Base-by-base conservation (phyloP, 2,113 vertebrate species). In the Okapia johnstoni region DNA sequence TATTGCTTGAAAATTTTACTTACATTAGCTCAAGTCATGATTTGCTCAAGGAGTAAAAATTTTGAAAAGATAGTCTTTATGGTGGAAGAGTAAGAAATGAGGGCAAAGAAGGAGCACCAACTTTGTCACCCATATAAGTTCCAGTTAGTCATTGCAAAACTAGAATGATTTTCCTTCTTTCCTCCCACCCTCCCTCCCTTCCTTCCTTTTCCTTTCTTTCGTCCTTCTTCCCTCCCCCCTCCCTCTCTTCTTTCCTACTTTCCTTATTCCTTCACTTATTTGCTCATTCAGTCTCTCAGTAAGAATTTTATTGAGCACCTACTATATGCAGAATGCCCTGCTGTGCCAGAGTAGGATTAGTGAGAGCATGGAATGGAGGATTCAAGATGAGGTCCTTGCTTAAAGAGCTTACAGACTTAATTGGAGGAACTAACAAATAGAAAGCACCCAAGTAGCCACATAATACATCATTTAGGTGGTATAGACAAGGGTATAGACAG, bases 171-270 rank as follows among this genome's bases (percentile, higher is more conserved):
- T 50, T 4, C 2, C n/a, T 52, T 77, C 40, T 3, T 17, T 50
- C 21, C 23, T 7, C 40, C 3, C 19, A 11, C 2, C 43, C 26
- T 6, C 0, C 0, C 21, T 13, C 0, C 0, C 5, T 36, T 48
- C 28, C 30, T 2, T 40, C 17, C 25, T 8, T 54, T 58, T 1
- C 10, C 50, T 40, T 76, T 28, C 55, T 40, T 17, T 2, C 2
- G 2, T 12, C 23, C 3, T 25, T 52, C 16, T 5, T n/a, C 4
- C 23, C 21, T 30, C 8, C 73, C 4, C 26, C 4, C 17, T 8
- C 33, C 73, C 11, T 30, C 36, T 0, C 0, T 4, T 25, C 43
- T 11, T 84, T 90, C 19, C 50, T 77, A 40, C 6, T 9, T 80
- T 60, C 15, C 19, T 81, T 57, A 36, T 33, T 84, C 54, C 77